Percentiles rank a stretch among this genome's conserved stretches.
Conservation (phyloP, 2,888 invertebrate genomes). For the Cenopis cana region DNA sequence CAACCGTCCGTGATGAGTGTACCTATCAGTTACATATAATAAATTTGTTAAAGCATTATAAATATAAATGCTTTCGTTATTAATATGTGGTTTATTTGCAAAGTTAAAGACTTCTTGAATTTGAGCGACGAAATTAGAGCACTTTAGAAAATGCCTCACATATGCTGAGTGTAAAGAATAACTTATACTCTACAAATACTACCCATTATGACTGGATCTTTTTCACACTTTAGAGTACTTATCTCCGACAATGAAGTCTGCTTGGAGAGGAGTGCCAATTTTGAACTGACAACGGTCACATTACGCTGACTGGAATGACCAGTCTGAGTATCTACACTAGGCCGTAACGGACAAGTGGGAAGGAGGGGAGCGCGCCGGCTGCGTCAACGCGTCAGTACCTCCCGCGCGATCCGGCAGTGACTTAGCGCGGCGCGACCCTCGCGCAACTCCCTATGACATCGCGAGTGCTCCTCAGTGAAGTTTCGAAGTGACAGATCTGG, state of each 20-base stretch:
- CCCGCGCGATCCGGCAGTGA: slow-evolving; percentile 69
- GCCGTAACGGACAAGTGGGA: slow-evolving; percentile 58
- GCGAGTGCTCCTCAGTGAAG: slow-evolving; percentile 71
- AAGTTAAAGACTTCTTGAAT: background rate
- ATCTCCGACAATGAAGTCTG: slow-evolving; percentile 19
- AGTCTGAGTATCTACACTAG: slow-evolving; percentile 55
- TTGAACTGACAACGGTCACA: slow-evolving; percentile 67
- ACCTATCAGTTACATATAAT: too few relatives aligned
- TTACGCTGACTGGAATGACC: slow-evolving; percentile 63
- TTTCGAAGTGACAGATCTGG: slow-evolving; percentile 59
- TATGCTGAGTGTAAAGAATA: background rate
- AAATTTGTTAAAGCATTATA: too few relatives aligned
- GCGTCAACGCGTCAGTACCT: slow-evolving; percentile 68
- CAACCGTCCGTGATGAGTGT: too few relatives aligned
- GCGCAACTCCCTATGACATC: slow-evolving; percentile 56
- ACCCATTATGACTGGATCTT: background rate
- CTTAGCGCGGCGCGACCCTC: slow-evolving; percentile 65
- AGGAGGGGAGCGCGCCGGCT: slow-evolving; percentile 60
- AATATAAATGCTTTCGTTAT: background rate
- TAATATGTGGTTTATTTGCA: background rate
- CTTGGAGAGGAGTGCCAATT: slow-evolving; percentile 48
- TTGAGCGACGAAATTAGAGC: background rate
- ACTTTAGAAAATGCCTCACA: slow-evolving; percentile 6
- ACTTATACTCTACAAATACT: slow-evolving; percentile 1
- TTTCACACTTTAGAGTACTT: slow-evolving; percentile 6